Base-by-base conservation (phyloP, 2,113 vertebrate genomes). In the Capreolus pygargus region DNA sequence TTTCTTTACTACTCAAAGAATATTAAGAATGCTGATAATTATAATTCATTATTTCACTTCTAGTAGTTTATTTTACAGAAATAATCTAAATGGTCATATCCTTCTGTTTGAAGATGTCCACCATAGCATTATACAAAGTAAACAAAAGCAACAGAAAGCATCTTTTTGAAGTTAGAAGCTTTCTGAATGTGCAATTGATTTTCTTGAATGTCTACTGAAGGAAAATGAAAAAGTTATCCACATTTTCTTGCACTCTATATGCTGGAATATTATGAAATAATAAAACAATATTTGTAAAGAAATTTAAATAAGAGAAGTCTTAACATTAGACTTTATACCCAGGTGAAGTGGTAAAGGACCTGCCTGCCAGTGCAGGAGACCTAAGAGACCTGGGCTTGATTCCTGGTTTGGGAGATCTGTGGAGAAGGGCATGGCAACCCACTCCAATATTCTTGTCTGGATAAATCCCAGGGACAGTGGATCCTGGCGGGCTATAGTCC, bases 61-160 rank as follows among this genome's bases (percentile, higher is more conserved):
- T 30, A 30, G 12, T 43, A 47, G 16, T n/a, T 92, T 74, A 30
- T 61, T 50, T 30, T 81, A 76, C 14, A 83, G 33, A 91, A 91
- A 39, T 86, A 76, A 50, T 60, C 52, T 86, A 93, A 82, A 54
- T 95, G 1, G 6, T 47, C 14, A 61, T 61, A 50, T 28, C 1
- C 16, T 45, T 84, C 50, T 30, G 8, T 57, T 60, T 19, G 92
- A 70, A 86, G 33, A 47, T 86, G 5, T 67, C 36, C 36, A 54
- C 4, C 15, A 84, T 1, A 55, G n/a, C 11, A 76, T 87, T 95
- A 93, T 52, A 92, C 95, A 96, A 96, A 95, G 91, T 88, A 79
- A 95, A 50, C 39, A 86, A 78, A 91, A 76, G 16, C 15, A 58
- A 28, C 36, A 28, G 25, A 45, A 25, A 47, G 52, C 33, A 0